Base-by-base conservation (phyloP, 2,888 invertebrate species). In the Acronicta leporina region DNA sequence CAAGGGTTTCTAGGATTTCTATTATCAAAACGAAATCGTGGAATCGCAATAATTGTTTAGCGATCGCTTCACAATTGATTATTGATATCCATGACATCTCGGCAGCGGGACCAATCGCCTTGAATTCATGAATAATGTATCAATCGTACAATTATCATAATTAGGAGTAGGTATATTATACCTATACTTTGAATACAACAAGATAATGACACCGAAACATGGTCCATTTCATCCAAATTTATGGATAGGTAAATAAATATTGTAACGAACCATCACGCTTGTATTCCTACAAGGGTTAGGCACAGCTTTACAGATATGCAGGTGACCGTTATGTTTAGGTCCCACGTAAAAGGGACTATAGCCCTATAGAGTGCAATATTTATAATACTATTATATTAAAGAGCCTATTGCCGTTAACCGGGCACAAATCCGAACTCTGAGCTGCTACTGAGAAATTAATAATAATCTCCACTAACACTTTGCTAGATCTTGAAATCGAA, bases 61-160 rank as follows among this genome's bases (percentile, higher is more conserved):
- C 20, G n/a, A 50, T 60, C 16, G 35, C 54, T 76, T 60, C 44
- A 38, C 52, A 69, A 77, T 69, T 51, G 70, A 74, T 77, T 60
- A 60, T 45, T 44, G 33, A 60, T 63, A 74, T 63, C 55, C 48
- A 54, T 77, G 75, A 66, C 74, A 78, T 63, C 60, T 74, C 57
- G 41, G 46, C 54, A 14, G n/a, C n/a, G n/a, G n/a, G n/a, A n/a
- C 58, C 38, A 49, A 64, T 75, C 51, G 70, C 56, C 65, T 62
- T 64, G 54, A 59, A 59, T 43, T 56, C 65, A 77, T 69, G 70
- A 68, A 69, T 77, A 59, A 75, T 72, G 56, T 27, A 71, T 66
- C 46, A 42, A 42, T 57, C 48, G 16, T 11, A 53, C 48, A 52
- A 74, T 74, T 74, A 65, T 0, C 71, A 69, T 74, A 77, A 74